Evolutionary conservation across 2,888 invertebrate species (phyloP).

Genomic region (Stenoptilia bipunctidactyla): DNA sequence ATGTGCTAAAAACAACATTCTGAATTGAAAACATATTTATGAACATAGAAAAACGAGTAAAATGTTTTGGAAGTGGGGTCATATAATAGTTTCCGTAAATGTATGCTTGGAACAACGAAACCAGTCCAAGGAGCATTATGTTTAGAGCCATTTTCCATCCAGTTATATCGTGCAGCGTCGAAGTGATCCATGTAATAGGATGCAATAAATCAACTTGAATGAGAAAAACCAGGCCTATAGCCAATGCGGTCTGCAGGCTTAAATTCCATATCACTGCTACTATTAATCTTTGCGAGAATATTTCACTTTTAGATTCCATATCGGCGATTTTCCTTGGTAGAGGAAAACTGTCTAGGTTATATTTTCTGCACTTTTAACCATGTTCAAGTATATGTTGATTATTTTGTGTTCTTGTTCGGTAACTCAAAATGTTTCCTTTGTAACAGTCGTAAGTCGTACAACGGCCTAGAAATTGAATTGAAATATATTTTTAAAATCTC

Average conservation of each 20-base stretch:
- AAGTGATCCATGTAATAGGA: constrained; percentile 75
- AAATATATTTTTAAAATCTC: too few species aligned
- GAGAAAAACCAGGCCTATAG: constrained; percentile 58
- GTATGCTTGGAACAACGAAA: constrained; percentile 79
- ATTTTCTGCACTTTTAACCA: too few species aligned
- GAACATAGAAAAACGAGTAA: constrained; percentile 77
- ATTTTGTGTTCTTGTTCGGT: too few species aligned
- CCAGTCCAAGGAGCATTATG: constrained; percentile 72
- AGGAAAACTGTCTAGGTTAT: too few species aligned
- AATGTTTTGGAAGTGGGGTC: constrained; percentile 69
- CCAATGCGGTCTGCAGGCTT: constrained; percentile 62
- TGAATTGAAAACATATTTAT: constrained; percentile 73
- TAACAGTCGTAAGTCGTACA: too few species aligned
- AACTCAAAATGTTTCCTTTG: too few species aligned
- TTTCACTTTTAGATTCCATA: constrained; percentile 63
- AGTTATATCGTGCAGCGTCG: constrained; percentile 70
- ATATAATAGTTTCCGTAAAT: constrained; percentile 79
- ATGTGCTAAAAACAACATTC: constrained; percentile 61
- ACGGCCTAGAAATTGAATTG: too few species aligned
- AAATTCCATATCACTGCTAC: constrained; percentile 74
- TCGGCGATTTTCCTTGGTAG: constrained; percentile 18
- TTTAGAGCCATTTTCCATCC: constrained; percentile 76
- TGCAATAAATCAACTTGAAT: constrained; percentile 75
- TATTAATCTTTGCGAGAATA: constrained; percentile 72
- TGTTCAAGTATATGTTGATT: too few species aligned